Evolutionary conservation across 2,888 invertebrate genomes (phyloP), one percentile per base, ranked within the genome.

Genomic region (Gnatocerus cornutus): DNA sequence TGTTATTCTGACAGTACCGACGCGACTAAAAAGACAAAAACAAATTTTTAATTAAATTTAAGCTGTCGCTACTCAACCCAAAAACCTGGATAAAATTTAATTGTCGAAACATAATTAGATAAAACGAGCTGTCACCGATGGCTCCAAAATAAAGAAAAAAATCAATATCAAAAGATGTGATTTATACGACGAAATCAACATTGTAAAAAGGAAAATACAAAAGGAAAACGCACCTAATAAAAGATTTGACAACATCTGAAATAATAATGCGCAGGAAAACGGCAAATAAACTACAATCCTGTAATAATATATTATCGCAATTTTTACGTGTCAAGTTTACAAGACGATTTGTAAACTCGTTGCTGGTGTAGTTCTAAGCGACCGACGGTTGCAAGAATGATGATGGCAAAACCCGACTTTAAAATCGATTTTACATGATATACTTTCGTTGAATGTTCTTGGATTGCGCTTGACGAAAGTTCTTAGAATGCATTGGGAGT

Each of bases 11-110:
- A 6, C 12, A 41, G 12, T 3, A n/a, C 1, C 41, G 41, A 12
- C n/a, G n/a, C 41, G 41, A n/a, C 41, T n/a, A 41, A 10, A 41
- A 41, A 41, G 13, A 41, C 10, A 10, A 41, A 41, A 41, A 41
- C 41, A 41, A 41, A 12, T 41, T 41, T 37, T 33, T 33, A 33
- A 33, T 33, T 33, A 4, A 33, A 2, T 33, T 33, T 33, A n/a
- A 7, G 33, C 33, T n/a, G 33, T 33, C 33, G 33, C 21, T 21
- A 21, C 21, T 33, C 33, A 21, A 21, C 21, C 7, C 33, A 33
- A 33, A 7, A 33, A 33, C 33, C 9, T 33, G n/a, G 33, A n/a
- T 33, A 21, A 21, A 21, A 21, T 21, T 21, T 21, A 21, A 21
- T 21, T 21, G 21, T 4, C 4, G 1, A 21, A 21, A 21, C 21